Evolutionary conservation across 2,113 vertebrate genomes (phyloP).

Genomic region (Tautogolabrus adspersus): DNA sequence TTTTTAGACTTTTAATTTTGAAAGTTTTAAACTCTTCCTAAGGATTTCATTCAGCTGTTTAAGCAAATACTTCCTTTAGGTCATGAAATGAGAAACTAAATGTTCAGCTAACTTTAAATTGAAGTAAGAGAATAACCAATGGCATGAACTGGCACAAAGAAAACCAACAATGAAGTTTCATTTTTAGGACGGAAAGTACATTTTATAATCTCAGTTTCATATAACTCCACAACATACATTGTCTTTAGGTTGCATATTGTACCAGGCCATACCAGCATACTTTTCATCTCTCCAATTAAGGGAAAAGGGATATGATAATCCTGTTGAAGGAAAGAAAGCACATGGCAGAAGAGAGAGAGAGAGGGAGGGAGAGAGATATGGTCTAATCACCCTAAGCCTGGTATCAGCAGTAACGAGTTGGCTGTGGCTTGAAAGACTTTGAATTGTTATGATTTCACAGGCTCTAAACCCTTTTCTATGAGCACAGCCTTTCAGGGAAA

Average conservation of each 20-base stretch:
- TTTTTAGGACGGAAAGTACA: neutral
- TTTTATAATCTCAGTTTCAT: neutral
- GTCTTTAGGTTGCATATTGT: conserved; percentile 18
- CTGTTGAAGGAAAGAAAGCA: conserved; percentile 60
- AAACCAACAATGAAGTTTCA: neutral
- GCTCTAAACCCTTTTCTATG: conserved; percentile 50
- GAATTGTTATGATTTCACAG: conserved; percentile 67
- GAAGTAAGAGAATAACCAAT: conserved; percentile 3
- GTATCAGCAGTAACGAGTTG: conserved; percentile 70
- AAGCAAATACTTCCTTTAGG: neutral
- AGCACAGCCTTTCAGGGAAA: conserved; percentile 35
- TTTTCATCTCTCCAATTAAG: conserved; percentile 71
- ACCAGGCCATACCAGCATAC: conserved; percentile 38
- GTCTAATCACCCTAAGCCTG: conserved; percentile 72
- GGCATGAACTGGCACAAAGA: neutral
- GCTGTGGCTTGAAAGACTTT: conserved; percentile 68
- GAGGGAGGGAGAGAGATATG: conserved; percentile 45
- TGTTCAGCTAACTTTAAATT: neutral
- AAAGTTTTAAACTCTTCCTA: neutral
- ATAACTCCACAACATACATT: conserved; percentile 1
- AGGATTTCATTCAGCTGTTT: conserved; percentile 1
- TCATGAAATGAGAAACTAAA: neutral
- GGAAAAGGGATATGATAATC: conserved; percentile 69
- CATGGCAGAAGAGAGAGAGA: conserved; percentile 42
- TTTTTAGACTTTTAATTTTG: neutral